Base-by-base conservation (phyloP, 2,888 invertebrate genomes). In the Eubasilissa splendida region DNA sequence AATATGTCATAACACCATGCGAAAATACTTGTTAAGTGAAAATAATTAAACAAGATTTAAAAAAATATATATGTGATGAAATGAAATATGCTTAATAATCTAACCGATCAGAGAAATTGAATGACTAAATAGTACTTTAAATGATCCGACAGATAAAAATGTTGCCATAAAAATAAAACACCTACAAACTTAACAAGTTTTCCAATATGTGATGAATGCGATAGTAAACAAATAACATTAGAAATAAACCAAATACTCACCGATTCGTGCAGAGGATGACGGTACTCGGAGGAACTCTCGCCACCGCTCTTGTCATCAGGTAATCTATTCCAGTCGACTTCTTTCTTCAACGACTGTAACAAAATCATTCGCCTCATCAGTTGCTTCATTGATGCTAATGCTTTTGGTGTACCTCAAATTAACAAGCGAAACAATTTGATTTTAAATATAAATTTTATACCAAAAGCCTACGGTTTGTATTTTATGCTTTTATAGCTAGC, bases 271-370 rank as follows among this genome's bases (percentile, higher is more conserved):
- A 83, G 79, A 84, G 94, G 94, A 90, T 95, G 93, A 89, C 96
- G 92, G 88, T 95, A 96, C 84, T 96, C 96, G 77, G 93, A 91
- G 85, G 94, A 92, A 87, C 93, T 91, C 88, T 96, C 96, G 84
- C 93, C 95, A 86, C 93, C 93, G 86, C 92, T 92, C 88, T 95
- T 95, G 80, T 96, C 96, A 86, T 96, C 96, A 86, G 93, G 93
- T 86, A 91, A 92, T 87, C 94, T 90, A 86, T 95, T 95, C 95
- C 95, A 96, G 87, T 96, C 96, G 86, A 95, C 93, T 92, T 96
- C 96, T 90, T 96, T 96, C 88, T 96, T 96, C 86, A 96, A 90
- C 85, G 96, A 96, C 96, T 96, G 92, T 78, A 93, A 93, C 22
- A 76, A 71, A 68, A 42, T 42, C 4, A 5, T 42, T 42, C 42